These are phyloP conservation scores for Pelagia noctiluca DNA, from an alignment of 30 jellyfish, hydroid and myxozoan genomes.

Conservation along the genomic window DNA sequence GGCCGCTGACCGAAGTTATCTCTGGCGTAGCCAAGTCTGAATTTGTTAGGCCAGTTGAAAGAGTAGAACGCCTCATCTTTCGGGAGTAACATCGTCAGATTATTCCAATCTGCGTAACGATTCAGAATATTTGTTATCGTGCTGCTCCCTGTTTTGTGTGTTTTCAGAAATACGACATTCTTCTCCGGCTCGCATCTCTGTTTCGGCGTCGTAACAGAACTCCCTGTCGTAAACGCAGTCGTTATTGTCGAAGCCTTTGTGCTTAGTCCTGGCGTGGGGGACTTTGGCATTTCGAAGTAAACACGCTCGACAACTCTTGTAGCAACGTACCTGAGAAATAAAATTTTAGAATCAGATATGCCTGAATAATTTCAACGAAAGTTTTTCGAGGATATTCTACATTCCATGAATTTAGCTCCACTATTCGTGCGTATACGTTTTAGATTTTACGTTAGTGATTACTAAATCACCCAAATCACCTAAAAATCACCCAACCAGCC, in stretches of 20 bases:
- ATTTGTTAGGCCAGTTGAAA: constrained; percentile 96
- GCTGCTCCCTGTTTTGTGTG: constrained; percentile 98
- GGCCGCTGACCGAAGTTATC: constrained; percentile 74
- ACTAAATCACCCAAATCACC: no score
- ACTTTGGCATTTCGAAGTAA: constrained; percentile 70
- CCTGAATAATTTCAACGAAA: not conserved
- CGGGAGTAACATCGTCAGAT: constrained; percentile 85
- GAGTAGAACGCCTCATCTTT: constrained; percentile 73
- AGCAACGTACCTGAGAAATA: constrained; percentile 69
- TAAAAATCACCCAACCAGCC: no score
- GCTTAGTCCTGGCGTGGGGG: constrained; percentile 61
- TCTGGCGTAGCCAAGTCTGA: constrained; percentile 72
- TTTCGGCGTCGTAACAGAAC: constrained; percentile 4
- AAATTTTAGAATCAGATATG: not conserved
- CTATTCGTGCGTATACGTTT: no score
- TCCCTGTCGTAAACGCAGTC: not conserved
- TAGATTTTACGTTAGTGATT: no score
- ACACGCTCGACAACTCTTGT: constrained; percentile 82
- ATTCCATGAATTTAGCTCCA: no score
- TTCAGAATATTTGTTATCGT: constrained; percentile 93
- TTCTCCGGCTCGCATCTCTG: constrained; percentile 75
- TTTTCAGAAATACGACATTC: constrained; percentile 83
- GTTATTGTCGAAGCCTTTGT: not conserved
- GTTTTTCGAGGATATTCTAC: no score
- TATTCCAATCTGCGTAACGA: constrained; percentile 94